Base-by-base conservation (phyloP, 2,113 vertebrate species). In the Cricetomys ansorgei region DNA sequence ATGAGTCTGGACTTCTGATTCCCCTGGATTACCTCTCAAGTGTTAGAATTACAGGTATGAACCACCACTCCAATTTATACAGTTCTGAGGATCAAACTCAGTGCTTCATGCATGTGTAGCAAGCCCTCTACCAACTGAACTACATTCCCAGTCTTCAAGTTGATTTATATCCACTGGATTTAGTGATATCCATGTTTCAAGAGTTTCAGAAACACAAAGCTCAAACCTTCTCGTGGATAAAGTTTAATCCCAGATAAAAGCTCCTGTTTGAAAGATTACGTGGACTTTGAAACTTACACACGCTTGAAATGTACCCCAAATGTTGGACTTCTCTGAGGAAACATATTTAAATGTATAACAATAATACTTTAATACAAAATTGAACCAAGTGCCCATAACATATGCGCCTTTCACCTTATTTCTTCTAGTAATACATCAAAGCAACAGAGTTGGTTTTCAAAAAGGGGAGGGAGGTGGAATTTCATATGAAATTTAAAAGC, bases 351-450 rank as follows among this genome's bases (percentile, higher is more conserved):
- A 91, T 95, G 7, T 48, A 53, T 91, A 96, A 45, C 4, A 8
- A 92, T 92, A 92, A 96, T 84, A 83, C 15, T 87, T 94, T 95
- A 57, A 87, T 80, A 83, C 27, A 23, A 94, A 97, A 93, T 79
- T 79, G 65, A 95, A 95, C 34, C 75, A 91, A 89, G 77, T 75
- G 76, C 81, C 90, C 6, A 0, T 92, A 95, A 84, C n/a, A 31
- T 79, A 94, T 43, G 27, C 5, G 8, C 27, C 34, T 45, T 92
- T 96, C 89, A 62, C 79, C 69, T 97, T 96, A 76, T 93, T 96
- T 95, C 92, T 75, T 95, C n/a, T 87, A 92, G 79, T 92, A 88
- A 96, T 94, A 92, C 5, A 92, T 97, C 77, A 98, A 95, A 96
- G 89, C 9, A 76, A 93, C 57, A 80, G 81, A 80, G 48, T 16